Conservation (phyloP, 2,113 vertebrate genomes). For the Psittacus erithacus region DNA sequence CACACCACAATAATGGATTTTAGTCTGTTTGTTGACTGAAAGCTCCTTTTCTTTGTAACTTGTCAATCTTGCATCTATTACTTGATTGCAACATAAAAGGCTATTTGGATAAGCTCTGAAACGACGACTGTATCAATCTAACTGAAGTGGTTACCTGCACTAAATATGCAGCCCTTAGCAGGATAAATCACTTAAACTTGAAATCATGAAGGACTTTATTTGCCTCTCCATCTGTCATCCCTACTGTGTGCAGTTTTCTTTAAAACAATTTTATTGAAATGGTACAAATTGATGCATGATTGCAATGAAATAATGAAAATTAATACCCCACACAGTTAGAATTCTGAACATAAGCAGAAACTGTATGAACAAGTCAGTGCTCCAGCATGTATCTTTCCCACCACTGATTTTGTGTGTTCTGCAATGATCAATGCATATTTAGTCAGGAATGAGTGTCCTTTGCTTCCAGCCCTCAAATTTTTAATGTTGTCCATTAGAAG, state of each 20-base stretch:
- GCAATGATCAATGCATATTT: not conserved
- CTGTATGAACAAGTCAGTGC: not conserved
- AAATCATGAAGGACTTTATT: constrained; percentile 64
- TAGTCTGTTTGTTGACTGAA: constrained; percentile 92
- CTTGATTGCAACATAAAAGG: constrained; percentile 82
- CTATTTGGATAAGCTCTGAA: constrained; percentile 79
- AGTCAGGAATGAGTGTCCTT: not conserved
- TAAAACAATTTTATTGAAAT: constrained; percentile 6
- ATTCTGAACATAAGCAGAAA: not conserved
- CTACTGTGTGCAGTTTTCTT: not conserved
- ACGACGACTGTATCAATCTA: constrained; percentile 78
- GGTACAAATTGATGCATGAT: not conserved
- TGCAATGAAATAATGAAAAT: not conserved
- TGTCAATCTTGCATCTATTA: constrained; percentile 88
- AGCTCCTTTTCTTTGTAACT: constrained; percentile 88
- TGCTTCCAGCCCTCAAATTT: not conserved
- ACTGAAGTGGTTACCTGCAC: constrained; percentile 70
- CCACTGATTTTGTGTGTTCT: not conserved
- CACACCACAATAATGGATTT: constrained; percentile 94
- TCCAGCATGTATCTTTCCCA: not conserved
- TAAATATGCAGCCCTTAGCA: constrained; percentile 63
- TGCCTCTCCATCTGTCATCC: constrained; percentile 39
- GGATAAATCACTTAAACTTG: constrained; percentile 64
- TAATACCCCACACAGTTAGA: not conserved
- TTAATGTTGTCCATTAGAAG: not conserved